A percentile compares a stretch with the other conserved stretches of the same genome.
Evolutionary conservation across 2,113 vertebrate genomes (phyloP).

Genomic region (Grallaria varia): DNA sequence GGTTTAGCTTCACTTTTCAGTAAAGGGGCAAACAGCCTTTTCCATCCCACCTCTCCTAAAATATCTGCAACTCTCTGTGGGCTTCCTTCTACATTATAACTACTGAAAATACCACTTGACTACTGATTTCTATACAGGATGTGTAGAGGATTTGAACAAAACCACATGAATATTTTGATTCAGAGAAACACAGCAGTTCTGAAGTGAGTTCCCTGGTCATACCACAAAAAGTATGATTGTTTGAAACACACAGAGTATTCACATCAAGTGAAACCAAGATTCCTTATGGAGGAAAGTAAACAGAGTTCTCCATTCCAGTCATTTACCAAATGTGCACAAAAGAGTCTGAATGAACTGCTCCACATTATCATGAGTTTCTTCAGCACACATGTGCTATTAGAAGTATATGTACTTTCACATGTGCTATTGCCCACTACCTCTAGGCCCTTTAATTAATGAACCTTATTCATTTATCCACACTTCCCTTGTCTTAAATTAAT

Average conservation of each 20-base stretch:
- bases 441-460: not conserved
- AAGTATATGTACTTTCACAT: not conserved
- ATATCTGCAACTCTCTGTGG: not conserved
- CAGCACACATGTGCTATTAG: not conserved
- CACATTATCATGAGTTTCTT: not conserved
- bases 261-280: not conserved
- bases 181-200: not conserved
- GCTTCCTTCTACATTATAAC: not conserved
- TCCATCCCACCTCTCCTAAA: not conserved
- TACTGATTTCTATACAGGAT: not conserved
- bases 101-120: not conserved
- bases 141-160: not conserved
- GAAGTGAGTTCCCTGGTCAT: not conserved
- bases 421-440: not conserved
- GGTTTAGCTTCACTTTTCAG: not conserved
- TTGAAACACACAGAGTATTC: not conserved
- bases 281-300: not conserved
- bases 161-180: not conserved
- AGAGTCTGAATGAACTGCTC: not conserved
- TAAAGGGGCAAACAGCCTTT: not conserved
- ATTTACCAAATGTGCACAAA: not conserved
- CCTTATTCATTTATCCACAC: not conserved
- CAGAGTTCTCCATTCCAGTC: not conserved
- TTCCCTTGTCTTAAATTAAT: not conserved
- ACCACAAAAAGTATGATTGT: fast-evolving